Conservation (phyloP, 1,140 invertebrate genomes). For the Drosophila bocqueti region DNA sequence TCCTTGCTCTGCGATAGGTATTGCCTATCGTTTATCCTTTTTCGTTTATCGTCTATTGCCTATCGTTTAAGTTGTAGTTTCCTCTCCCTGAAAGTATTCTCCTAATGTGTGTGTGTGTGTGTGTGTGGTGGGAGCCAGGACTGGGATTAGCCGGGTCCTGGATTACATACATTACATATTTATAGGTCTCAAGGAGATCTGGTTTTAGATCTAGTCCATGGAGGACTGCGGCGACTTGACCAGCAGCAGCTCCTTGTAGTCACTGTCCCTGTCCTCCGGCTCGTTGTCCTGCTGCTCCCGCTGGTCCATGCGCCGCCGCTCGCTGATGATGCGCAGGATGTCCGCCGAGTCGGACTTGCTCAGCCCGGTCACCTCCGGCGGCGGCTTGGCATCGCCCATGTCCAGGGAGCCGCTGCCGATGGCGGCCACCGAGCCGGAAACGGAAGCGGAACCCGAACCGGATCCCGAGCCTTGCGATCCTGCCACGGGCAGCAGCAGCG, state of each 20-base stretch:
- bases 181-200: background rate
- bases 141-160: background rate
- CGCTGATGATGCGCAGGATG: conserved; percentile 83
- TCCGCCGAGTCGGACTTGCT: conserved; percentile 81
- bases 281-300: conserved; percentile 59
- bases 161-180: conserved; percentile 6
- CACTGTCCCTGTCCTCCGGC: conserved; percentile 64
- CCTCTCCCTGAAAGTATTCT: conserved; percentile 45
- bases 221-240: conserved; percentile 84
- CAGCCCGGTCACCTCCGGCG: conserved; percentile 14
- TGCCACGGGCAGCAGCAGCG: conserved; percentile 67
- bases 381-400: background rate
- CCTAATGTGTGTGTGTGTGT: conserved; percentile 11
- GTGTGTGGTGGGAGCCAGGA: background rate
- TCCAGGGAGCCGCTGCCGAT: conserved; percentile 21
- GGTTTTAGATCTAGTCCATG: conserved; percentile 54
- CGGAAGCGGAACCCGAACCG: conserved; percentile 14
- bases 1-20: conserved; percentile 18
- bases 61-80: conserved; percentile 54
- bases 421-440: conserved; percentile 19
- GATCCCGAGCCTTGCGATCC: background rate
- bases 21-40: background rate
- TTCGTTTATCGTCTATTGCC: conserved; percentile 22
- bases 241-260: conserved; percentile 80
- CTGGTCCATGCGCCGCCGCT: conserved; percentile 81